Percentiles rank a stretch among this genome's conserved stretches.
Conservation (phyloP, 2,797 vertebrate species). For the Psittacula echo region DNA sequence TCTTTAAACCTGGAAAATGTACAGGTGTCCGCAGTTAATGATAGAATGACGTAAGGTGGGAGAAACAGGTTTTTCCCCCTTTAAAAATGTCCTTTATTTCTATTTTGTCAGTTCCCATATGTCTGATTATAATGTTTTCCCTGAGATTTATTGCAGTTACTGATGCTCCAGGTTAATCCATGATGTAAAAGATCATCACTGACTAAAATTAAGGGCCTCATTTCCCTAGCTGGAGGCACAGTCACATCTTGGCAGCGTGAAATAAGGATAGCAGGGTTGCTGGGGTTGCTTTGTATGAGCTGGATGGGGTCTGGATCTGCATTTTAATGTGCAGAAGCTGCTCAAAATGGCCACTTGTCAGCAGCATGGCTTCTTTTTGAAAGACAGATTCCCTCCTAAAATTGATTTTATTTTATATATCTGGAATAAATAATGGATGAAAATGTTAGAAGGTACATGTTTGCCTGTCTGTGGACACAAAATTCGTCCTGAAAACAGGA, state of each 20-base stretch:
- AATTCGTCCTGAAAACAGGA: neutral
- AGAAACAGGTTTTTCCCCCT: neutral
- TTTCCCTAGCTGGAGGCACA: neutral
- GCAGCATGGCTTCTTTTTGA: neutral
- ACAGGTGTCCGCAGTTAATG: neutral
- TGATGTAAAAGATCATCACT: neutral
- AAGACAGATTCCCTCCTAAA: neutral
- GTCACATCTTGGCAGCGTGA: neutral
- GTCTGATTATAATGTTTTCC: neutral
- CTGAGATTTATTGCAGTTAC: neutral
- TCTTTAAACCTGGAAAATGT: neutral
- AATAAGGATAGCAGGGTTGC: neutral
- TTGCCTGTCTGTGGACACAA: no score
- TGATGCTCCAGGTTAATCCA: neutral
- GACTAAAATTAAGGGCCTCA: rapidly evolving
- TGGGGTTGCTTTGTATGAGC: neutral
- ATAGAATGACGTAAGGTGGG: neutral
- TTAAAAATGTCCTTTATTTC: rapidly evolving
- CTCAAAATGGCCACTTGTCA: neutral
- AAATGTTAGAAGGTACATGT: rapidly evolving
- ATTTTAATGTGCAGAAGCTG: neutral
- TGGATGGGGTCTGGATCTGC: neutral
- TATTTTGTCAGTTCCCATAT: neutral
- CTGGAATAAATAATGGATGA: rapidly evolving
- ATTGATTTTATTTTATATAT: rapidly evolving